Evolutionary conservation across 2,113 vertebrate species (phyloP).

Genomic region (Polypterus bichir): DNA sequence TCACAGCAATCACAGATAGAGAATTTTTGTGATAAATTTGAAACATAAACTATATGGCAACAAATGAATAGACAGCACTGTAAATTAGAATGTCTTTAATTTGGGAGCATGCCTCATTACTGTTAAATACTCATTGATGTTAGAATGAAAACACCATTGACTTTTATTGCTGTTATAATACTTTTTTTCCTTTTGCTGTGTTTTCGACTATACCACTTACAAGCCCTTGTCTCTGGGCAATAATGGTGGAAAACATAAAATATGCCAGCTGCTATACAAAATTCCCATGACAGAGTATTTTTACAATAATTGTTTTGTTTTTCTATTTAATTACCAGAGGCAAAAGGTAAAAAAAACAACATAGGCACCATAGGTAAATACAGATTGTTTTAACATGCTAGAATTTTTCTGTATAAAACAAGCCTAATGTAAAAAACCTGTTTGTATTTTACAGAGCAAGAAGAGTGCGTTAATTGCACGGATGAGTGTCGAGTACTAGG

Average conservation of each 20-base stretch:
- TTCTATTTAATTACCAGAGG: conserved; percentile 44
- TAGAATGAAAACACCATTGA: too few relatives aligned
- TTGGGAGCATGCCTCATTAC: too few relatives aligned
- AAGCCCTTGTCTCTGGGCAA: neutral
- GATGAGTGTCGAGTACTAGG: conserved; percentile 97
- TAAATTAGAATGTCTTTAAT: too few relatives aligned
- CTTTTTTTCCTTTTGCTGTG: too few relatives aligned
- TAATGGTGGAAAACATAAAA: conserved; percentile 1
- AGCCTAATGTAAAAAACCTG: conserved; percentile 15
- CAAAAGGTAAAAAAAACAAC: conserved; percentile 29
- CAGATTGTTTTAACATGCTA: neutral
- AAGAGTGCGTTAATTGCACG: conserved; percentile 97
- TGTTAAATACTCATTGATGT: too few relatives aligned
- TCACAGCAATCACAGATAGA: too few relatives aligned
- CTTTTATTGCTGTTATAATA: too few relatives aligned
- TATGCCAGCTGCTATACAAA: conserved; percentile 38
- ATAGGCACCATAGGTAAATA: neutral
- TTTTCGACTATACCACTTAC: too few relatives aligned
- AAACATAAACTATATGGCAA: too few relatives aligned
- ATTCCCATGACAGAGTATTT: conserved; percentile 30
- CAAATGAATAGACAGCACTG: too few relatives aligned
- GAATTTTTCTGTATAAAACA: conserved; percentile 16
- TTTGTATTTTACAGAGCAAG: conserved; percentile 71
- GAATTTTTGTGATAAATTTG: too few relatives aligned
- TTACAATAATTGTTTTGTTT: conserved; percentile 47